A percentile compares a stretch with the other conserved stretches of the same genome.
These are phyloP conservation scores for Xenopus laevis DNA, from an alignment of 2,113 vertebrate genomes.

Conservation along the genomic window DNA sequence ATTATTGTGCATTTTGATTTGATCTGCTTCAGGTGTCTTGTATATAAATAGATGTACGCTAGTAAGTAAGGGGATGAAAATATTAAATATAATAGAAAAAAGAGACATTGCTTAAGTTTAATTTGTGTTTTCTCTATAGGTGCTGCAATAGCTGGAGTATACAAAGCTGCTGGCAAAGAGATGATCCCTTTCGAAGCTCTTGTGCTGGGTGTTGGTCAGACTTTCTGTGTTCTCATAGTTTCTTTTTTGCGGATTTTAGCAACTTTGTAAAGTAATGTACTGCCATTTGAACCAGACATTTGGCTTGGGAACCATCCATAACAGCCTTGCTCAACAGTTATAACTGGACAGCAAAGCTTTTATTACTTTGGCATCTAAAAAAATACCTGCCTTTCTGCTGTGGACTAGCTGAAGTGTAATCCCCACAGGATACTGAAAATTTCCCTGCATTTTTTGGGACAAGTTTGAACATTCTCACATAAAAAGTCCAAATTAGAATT, in stretches of 20 bases:
- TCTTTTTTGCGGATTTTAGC: constrained; percentile 89
- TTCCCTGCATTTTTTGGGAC: too few relatives aligned
- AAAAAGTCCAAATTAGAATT: too few relatives aligned
- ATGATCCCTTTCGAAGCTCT: constrained; percentile 91
- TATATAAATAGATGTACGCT: too few relatives aligned
- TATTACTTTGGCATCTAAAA: background rate
- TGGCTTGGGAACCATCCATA: background rate
- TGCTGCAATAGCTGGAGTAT: constrained; percentile 92
- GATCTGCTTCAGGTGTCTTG: too few relatives aligned
- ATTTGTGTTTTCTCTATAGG: constrained; percentile 60
- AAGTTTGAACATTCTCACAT: too few relatives aligned
- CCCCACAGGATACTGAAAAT: too few relatives aligned
- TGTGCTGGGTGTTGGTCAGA: constrained; percentile 88
- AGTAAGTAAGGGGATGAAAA: too few relatives aligned
- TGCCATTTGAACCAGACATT: background rate
- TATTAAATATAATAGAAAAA: too few relatives aligned
- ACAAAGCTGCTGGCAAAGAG: constrained; percentile 89
- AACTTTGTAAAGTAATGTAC: constrained; percentile 73
- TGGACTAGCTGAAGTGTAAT: too few relatives aligned
- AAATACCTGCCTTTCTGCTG: too few relatives aligned
- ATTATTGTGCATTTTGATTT: too few relatives aligned
- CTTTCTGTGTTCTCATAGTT: constrained; percentile 84
- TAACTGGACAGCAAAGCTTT: background rate
- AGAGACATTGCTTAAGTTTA: too few relatives aligned
- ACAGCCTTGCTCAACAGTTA: background rate